Base-by-base conservation (phyloP, 2,113 vertebrate species). In the Delphinus delphis region DNA sequence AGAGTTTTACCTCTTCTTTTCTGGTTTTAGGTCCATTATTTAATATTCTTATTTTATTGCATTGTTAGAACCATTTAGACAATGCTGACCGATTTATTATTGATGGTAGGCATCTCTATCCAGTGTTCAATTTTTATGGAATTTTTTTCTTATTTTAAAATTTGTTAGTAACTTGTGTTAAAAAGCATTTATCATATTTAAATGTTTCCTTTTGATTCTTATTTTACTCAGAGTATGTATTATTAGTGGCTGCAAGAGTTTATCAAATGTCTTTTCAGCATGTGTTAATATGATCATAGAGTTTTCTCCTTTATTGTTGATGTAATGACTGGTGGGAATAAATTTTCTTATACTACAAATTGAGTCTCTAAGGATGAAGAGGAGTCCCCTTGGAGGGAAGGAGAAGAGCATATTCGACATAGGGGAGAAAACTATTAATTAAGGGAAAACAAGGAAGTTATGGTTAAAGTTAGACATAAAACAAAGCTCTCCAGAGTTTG, bases 41-140 rank as follows among this genome's bases (percentile, higher is more conserved):
- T 94, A 82, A 55, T 74, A 93, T 95, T 83, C 65, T 94, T 96
- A 90, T n/a, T 68, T 90, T 92, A 92, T 94, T 96, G 60, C 67
- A 25, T 73, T 90, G 20, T 38, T 50, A 84, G 36, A 86, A 36
- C 14, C n/a, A 88, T 73, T 92, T 85, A 73, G 80, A 84, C 11
- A 6, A 25, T 21, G 2, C n/a, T 18, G 21, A 76, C 23, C 20
- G 44, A 68, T 68, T 33, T n/a, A 25, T 92, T 55, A 85, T 31
- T 88, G 53, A 60, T 50, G 3, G 9, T 53, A 8, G 18, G 13
- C 3, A 44, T 77, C 12, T 70, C n/a, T 88, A 12, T n/a, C 11
- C 55, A 88, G 36, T 76, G 86, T 81, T 62, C 70, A 14, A 92
- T 77, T 94, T 94, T 84, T 93, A 86, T 71, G 28, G 9, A 44